Base-by-base conservation (phyloP, 2,797 vertebrate species). In the Linurgus olivaceus region DNA sequence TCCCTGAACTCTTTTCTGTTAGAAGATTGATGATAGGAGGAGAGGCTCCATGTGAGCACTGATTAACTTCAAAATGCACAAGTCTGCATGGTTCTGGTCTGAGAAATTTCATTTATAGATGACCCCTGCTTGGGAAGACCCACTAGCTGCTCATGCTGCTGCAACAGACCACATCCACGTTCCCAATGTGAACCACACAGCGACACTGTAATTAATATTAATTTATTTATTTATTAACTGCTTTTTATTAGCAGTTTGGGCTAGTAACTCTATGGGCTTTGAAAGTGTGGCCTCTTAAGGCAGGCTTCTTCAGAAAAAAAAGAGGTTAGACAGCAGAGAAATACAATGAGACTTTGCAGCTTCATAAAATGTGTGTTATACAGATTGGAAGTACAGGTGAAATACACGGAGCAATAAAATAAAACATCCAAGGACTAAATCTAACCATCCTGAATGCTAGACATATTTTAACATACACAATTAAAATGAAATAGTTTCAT, bases 241-340 rank as follows among this genome's bases (percentile, higher is more conserved):
- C 74, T 82, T 88, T 90, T 89, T 91, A 91, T 79, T 74, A 87
- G 74, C 40, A 85, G 81, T 42, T 57, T 45, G 84, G 83, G 59
- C n/a, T 58, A 59, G 13, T n/a, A n/a, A 88, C 19, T 54, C 68
- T 52, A 24, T 5, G n/a, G 47, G 38, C 26, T 81, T 75, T 29
- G 44, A 58, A 61, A 54, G 24, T 0, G 6, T 18, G 38, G 52
- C 26, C 19, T 79, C 67, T 58, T 52, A 44, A 75, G 33, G 28
- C 15, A 75, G 38, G 20, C 7, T n/a, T 84, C 62, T 78, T 75
- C 52, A 63, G 55, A 52, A 71, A 67, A 90, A 86, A 21, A 1
- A 4, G 19, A 76, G 11, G 29, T 29, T 77, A 68, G 29, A 35
- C 19, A 90, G 44, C 19, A 57, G 62, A 73, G 47, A 75, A 88